phyloP scores from a whole-genome alignment of 2,113 vertebrate genomes.

The Hippoglossus stenolepis region DNA sequence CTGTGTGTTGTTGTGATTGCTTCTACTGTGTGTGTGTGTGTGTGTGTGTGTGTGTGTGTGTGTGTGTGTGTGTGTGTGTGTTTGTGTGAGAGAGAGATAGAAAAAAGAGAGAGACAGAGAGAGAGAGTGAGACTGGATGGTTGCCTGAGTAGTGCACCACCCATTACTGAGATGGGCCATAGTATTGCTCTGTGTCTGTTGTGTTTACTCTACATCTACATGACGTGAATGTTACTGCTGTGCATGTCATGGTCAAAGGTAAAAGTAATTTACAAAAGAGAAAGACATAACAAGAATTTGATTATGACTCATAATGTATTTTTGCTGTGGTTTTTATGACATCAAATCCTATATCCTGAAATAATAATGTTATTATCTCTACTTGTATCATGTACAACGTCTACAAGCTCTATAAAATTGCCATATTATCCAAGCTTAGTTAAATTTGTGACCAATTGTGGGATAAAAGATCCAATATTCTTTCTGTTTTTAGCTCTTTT shows the following conservation, averaged over 20 bases:
- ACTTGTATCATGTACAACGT: background rate
- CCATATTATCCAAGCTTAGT: background rate
- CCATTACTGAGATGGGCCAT: conserved; percentile 16
- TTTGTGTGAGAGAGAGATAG: background rate
- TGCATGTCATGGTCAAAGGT: background rate
- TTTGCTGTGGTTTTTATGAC: background rate
- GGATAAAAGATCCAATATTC: too few species aligned
- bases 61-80: conserved; percentile 19
- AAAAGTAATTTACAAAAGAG: background rate
- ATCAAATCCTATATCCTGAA: background rate
- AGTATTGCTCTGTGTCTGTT: conserved; percentile 9
- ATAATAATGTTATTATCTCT: background rate
- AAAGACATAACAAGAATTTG: background rate
- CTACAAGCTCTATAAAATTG: background rate
- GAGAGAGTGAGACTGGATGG: background rate
- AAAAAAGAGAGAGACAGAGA: background rate
- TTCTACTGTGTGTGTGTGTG: background rate
- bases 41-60: conserved; percentile 17
- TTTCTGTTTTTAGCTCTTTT: too few species aligned
- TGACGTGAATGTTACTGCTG: background rate
- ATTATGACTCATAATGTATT: background rate
- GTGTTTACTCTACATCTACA: background rate
- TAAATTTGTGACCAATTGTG: too few species aligned
- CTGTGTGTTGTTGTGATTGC: background rate
- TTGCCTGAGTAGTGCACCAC: conserved; percentile 17